Evolutionary conservation across 2,113 vertebrate genomes (phyloP).

Genomic region (Leptodactylus fuscus): DNA sequence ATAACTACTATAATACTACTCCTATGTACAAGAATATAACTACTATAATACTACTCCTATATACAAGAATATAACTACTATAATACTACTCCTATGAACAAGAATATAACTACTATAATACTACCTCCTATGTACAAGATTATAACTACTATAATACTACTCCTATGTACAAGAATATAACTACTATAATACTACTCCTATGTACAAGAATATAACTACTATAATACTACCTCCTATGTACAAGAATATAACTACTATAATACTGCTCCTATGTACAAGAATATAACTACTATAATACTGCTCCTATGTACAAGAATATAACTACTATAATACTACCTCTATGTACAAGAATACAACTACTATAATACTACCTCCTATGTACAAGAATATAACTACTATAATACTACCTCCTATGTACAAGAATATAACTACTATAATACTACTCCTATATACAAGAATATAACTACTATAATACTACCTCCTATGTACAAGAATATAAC

Average conservation of each 20-base stretch:
- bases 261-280: neutral
- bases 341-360: too few relatives aligned
- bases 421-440: slow-evolving; percentile 5
- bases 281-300: slow-evolving; percentile 4
- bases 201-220: slow-evolving; percentile 6
- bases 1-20: slow-evolving; percentile 20
- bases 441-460: neutral
- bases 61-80: slow-evolving; percentile 1
- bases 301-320: neutral
- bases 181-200: neutral
- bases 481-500: slow-evolving; percentile 1
- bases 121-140: neutral
- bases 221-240: slow-evolving; percentile 1
- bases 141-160: too few relatives aligned
- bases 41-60: neutral
- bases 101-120: slow-evolving; percentile 11
- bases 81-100: neutral
- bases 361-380: neutral
- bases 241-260: slow-evolving; percentile 4
- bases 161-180: too few relatives aligned
- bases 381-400: slow-evolving; percentile 15
- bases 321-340: too few relatives aligned
- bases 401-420: neutral
- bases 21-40: slow-evolving; percentile 13
- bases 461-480: neutral